Base-by-base conservation (phyloP, 2,888 invertebrate species). In the Drosophila paramelanica region DNA sequence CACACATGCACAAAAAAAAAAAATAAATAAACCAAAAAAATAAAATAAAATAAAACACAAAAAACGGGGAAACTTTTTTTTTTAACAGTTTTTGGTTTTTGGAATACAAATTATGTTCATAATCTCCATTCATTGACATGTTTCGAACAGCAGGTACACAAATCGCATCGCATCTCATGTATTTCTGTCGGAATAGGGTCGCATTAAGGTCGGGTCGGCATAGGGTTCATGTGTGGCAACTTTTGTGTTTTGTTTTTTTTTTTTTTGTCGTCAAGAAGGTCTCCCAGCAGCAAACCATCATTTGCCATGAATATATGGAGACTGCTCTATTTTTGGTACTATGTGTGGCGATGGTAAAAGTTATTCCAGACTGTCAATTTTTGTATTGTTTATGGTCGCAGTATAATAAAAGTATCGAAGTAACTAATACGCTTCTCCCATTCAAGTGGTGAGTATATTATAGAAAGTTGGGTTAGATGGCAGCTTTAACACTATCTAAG, bases 111-210 rank as follows among this genome's bases (percentile, higher is more conserved):
- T 89, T 78, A 85, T 89, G 85, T 79, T 81, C 75, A 88, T 89
- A 89, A 89, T 83, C 89, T 89, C 87, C 89, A 83, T 88, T 89
- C 87, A 89, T 84, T 83, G 83, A 84, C 85, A 77, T 77, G 79
- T 79, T 76, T 46, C 65, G 67, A 72, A 14, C 68, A 65, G 66
- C 51, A 76, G 53, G 58, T 60, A 51, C 43, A 58, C 31, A 58
- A 55, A n/a, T 20, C 14, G 25, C 39, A 47, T 23, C 17, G 25
- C 39, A 51, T 52, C 38, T 41, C 25, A 20, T 51, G 59, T 46
- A 47, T 67, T 55, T 67, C 55, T 51, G 38, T 20, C 46, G 25
- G 59, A 70, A 60, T 81, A 49, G 42, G 52, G 42, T 17, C 50
- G 64, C 39, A 46, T 57, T 43, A 60, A 55, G 49, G 36, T 68